These are phyloP conservation scores for Callionymus lyra DNA, from an alignment of 2,113 vertebrate genomes.

Conservation along the genomic window DNA sequence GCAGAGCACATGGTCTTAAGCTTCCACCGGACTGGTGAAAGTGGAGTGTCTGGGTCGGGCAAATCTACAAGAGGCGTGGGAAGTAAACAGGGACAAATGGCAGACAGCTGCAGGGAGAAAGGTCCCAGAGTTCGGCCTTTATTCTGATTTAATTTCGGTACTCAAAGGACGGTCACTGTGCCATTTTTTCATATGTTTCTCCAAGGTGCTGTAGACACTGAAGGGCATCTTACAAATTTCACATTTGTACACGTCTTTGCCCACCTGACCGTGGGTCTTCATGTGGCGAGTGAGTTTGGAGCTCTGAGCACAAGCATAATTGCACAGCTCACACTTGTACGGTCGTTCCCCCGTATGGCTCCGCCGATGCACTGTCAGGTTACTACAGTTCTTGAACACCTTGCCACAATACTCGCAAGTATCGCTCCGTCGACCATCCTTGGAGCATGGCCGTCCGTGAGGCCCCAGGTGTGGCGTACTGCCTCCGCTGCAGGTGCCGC, in stretches of 20 bases:
- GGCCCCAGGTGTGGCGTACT: constrained; percentile 97
- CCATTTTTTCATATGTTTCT: constrained; percentile 99
- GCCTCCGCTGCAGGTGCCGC: constrained; percentile 94
- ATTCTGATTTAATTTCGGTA: constrained; percentile 99
- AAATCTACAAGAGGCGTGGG: constrained; percentile 79
- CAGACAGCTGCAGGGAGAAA: constrained; percentile 47
- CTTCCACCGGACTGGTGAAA: constrained; percentile 85
- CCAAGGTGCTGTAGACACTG: constrained; percentile 99
- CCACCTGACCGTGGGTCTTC: constrained; percentile 99
- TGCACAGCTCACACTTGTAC: constrained; percentile 99
- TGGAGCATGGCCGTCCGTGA: constrained; percentile 90
- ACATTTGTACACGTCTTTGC: constrained; percentile 99
- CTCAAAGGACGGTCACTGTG: constrained; percentile 99
- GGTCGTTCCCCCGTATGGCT: constrained; percentile 99
- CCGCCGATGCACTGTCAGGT: constrained; percentile 99
- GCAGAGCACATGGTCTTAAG: constrained; percentile 89
- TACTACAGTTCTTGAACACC: constrained; percentile 99
- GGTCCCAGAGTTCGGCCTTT: constrained; percentile 71
- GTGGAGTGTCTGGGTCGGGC: constrained; percentile 72
- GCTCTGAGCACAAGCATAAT: constrained; percentile 99
- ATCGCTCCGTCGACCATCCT: constrained; percentile 96
- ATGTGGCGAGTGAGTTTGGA: constrained; percentile 99
- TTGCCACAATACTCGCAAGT: constrained; percentile 99
- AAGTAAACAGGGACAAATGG: constrained; percentile 54
- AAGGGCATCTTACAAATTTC: constrained; percentile 99